A percentile compares a stretch with the other conserved stretches of the same genome.
phyloP scores from a whole-genome alignment of 2,113 vertebrate genomes.

The Chaenogobius annularis region DNA sequence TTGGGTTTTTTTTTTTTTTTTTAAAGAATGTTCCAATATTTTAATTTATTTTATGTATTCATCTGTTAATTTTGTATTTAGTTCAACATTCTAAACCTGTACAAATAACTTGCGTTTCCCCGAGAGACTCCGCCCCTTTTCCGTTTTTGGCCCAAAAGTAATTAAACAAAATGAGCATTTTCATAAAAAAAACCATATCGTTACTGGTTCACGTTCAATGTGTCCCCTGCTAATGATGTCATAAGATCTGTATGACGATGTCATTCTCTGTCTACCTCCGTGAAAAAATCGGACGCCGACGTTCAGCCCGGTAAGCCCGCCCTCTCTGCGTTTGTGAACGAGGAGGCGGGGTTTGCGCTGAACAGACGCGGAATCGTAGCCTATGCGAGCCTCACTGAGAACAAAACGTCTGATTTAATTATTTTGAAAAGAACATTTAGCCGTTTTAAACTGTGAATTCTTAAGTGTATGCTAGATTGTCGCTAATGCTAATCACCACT shows the following conservation, averaged over 20 bases:
- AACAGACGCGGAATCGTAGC: slow-evolving; percentile 14
- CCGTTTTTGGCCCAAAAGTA: slow-evolving; percentile 12
- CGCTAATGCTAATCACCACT: background rate
- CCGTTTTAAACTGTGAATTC: slow-evolving; percentile 6
- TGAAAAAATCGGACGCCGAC: slow-evolving; percentile 2
- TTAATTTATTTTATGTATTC: background rate
- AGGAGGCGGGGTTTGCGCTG: slow-evolving; percentile 9
- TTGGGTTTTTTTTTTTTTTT: background rate
- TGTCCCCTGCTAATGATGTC: slow-evolving; percentile 37
- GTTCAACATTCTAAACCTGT: background rate
- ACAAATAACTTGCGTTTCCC: slow-evolving; percentile 17
- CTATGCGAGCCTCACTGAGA: slow-evolving; percentile 1
- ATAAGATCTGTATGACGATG: slow-evolving; percentile 25
- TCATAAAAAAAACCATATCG: slow-evolving; percentile 33
- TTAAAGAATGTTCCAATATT: background rate
- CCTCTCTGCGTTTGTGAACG: background rate
- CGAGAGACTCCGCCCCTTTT: slow-evolving; percentile 36
- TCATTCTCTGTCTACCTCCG: slow-evolving; percentile 48
- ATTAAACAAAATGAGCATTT: slow-evolving; percentile 14
- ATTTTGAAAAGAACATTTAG: background rate
- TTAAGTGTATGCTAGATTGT: background rate
- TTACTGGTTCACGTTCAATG: slow-evolving; percentile 33
- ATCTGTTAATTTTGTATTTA: background rate
- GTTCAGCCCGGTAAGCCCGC: slow-evolving; percentile 14
- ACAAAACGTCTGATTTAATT: background rate